Evolutionary conservation across 2,113 vertebrate genomes (phyloP), one percentile per base, ranked within the genome.

Genomic region (Rafetus swinhoei): DNA sequence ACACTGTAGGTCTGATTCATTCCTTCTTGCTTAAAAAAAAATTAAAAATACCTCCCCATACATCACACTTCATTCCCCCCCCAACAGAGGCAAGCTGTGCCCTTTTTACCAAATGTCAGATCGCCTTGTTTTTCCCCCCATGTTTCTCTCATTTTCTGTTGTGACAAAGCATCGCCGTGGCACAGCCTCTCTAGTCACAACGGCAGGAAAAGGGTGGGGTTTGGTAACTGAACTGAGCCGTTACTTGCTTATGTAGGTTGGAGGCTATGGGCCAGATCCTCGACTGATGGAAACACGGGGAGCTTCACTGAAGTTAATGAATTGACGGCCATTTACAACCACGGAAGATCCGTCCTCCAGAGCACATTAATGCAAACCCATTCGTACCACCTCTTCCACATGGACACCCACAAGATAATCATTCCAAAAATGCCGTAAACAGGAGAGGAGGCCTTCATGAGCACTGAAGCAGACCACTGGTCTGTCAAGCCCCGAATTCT

Each of bases 181-280:
- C 86, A 53, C 7, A 29, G 69, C 25, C 39, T 82, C 81, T 87
- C 76, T 25, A 76, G 90, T 32, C 39, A 53, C 81, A 93, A 62
- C 86, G 87, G 88, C 95, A 95, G 96, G 95, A 97, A 97, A 94
- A 97, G 93, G 97, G 96, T 96, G 95, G 95, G 91, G 94, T 80
- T 84, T 88, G 88, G 18, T 39, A 91, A 82, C 53, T 77, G 85
- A 81, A 53, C 54, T 53, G 39, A 84, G 65, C 74, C 15, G 11
- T 2, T 25, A 0, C 0, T 72, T 94, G 85, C 80, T 95, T 94
- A 13, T 82, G 86, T 60, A 92, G 93, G 2, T 60, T 92, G 87
- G 81, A 89, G 93, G 79, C 3, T 52, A 60, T 2, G 5, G 65
- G 88, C 55, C 86, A 65, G 82, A 88, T 84, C 79, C 81, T 93